Evolutionary conservation across 2,113 vertebrate species (phyloP).

Genomic region (Oncorhynchus gorbuscha): DNA sequence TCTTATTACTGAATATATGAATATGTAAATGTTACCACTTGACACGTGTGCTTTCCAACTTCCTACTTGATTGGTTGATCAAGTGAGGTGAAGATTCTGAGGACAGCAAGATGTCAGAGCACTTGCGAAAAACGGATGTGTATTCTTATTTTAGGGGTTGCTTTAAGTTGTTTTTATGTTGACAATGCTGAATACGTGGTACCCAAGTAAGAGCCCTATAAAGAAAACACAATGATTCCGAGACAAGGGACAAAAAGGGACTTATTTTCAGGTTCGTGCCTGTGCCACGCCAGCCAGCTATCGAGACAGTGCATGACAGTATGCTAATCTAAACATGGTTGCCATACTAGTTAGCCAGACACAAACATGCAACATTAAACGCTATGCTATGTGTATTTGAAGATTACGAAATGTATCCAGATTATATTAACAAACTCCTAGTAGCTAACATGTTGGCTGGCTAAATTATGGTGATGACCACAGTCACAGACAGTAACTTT

Average conservation of each 20-base stretch:
- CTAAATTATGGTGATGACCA: too few relatives aligned
- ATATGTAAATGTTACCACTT: neutral
- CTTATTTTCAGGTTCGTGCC: constrained; percentile 74
- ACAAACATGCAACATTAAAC: too few relatives aligned
- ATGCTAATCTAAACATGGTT: neutral
- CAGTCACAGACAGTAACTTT: too few relatives aligned
- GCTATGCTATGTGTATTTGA: too few relatives aligned
- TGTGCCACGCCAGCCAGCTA: constrained; percentile 6
- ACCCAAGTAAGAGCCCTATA: constrained; percentile 15
- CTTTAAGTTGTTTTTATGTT: constrained; percentile 38
- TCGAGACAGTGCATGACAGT: constrained; percentile 16
- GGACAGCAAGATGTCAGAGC: constrained; percentile 87
- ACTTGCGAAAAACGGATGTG: constrained; percentile 72
- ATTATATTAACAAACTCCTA: too few relatives aligned
- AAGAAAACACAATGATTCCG: constrained; percentile 63
- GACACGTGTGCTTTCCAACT: neutral
- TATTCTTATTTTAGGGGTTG: constrained; percentile 20
- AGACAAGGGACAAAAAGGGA: constrained; percentile 69
- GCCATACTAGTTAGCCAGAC: too few relatives aligned
- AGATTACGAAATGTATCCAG: too few relatives aligned
- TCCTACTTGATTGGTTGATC: constrained; percentile 61
- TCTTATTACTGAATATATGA: neutral
- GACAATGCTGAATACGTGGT: constrained; percentile 6
- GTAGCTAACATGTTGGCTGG: too few relatives aligned
- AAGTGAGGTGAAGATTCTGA: constrained; percentile 68